phyloP scores from a whole-genome alignment of 1,140 invertebrate genomes.

The Alviniconcha marisindica region DNA sequence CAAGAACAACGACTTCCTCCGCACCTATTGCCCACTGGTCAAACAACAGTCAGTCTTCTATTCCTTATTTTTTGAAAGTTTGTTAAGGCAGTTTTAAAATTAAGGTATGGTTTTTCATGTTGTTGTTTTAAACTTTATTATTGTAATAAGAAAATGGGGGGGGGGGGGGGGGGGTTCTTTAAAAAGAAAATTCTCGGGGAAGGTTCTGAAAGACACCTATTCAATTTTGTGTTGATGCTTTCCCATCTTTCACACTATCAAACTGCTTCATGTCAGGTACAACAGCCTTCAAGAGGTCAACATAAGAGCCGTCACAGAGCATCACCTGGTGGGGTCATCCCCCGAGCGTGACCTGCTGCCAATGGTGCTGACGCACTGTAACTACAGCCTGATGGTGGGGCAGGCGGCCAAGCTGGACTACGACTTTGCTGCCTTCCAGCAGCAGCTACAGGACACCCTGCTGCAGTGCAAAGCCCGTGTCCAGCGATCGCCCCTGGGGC shows the following conservation, averaged over 20 bases:
- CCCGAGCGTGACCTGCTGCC: constrained; percentile 62
- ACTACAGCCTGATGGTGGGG: constrained; percentile 62
- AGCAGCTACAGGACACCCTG: constrained; percentile 54
- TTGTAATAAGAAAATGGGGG: no score
- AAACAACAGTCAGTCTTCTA: constrained; percentile 42
- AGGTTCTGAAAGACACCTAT: no score
- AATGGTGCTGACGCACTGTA: constrained; percentile 62
- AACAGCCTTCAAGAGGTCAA: constrained; percentile 42
- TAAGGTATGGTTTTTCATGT: no score
- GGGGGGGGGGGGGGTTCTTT: no score
- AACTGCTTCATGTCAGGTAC: constrained; percentile 15
- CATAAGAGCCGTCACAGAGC: constrained; percentile 41
- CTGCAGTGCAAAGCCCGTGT: constrained; percentile 54
- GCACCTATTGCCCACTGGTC: constrained; percentile 47
- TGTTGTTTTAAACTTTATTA: no score
- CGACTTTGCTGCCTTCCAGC: constrained; percentile 57
- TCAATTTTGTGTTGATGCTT: no score
- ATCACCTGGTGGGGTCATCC: constrained; percentile 62
- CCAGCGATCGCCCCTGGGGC: not conserved
- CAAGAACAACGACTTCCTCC: constrained; percentile 63
- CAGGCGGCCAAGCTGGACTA: constrained; percentile 55
- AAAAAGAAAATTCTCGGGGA: no score
- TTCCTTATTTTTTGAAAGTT: no score
- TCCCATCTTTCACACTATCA: no score
- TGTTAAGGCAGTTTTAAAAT: no score